Conservation (phyloP, 2,113 vertebrate species). For the Pleuronectes platessa region DNA sequence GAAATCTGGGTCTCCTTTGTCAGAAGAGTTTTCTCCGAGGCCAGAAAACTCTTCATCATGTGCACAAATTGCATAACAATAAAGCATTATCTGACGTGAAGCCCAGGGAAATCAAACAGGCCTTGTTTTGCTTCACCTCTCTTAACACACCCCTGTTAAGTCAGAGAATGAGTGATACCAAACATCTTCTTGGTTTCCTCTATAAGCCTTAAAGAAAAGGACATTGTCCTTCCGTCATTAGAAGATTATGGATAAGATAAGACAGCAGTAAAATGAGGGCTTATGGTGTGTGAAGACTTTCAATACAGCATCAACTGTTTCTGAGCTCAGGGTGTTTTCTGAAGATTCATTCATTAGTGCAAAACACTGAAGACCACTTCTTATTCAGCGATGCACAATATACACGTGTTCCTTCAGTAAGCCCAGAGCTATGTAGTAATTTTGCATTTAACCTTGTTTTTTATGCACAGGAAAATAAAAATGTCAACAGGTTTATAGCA, state of each 20-base stretch:
- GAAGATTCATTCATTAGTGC: neutral
- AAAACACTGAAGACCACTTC: neutral
- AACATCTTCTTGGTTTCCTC: conserved; percentile 12
- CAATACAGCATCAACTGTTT: neutral
- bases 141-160: conserved; percentile 12
- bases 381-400: neutral
- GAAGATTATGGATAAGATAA: neutral
- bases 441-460: neutral
- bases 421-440: neutral
- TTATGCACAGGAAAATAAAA: neutral
- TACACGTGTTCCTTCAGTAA: neutral
- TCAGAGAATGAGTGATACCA: conserved; percentile 8
- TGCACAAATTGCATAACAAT: too few relatives aligned
- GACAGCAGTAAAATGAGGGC: neutral
- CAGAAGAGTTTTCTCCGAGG: neutral
- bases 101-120: neutral
- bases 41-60: neutral
- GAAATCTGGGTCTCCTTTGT: too few relatives aligned
- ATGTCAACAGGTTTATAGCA: neutral
- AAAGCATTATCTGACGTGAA: neutral
- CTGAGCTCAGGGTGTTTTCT: neutral
- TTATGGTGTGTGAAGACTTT: neutral
- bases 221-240: neutral
- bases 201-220: conserved; percentile 23
- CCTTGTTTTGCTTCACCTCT: neutral